phyloP scores from a whole-genome alignment of 1,140 invertebrate genomes.

The Metaphire vulgaris region DNA sequence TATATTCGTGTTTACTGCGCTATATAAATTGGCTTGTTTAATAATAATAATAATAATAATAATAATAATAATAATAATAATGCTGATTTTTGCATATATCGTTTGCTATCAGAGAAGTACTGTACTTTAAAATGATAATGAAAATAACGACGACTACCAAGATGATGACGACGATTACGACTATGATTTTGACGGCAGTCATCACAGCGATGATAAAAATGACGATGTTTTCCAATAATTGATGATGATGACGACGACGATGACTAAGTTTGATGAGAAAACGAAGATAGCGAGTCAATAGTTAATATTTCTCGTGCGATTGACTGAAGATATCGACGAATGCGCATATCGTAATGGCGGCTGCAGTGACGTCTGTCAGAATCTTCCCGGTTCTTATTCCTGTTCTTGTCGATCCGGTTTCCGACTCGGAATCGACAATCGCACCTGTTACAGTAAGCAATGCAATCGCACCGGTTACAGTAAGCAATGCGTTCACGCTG shows the following conservation, averaged over 20 bases:
- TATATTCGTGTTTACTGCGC: too few species aligned
- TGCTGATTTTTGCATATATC: not conserved
- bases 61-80: not conserved
- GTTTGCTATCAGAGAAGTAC: too few species aligned
- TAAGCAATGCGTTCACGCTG: too few species aligned
- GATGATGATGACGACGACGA: not conserved
- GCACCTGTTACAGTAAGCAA: constrained; percentile 10
- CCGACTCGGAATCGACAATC: not conserved
- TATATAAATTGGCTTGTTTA: too few species aligned
- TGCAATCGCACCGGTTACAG: too few species aligned
- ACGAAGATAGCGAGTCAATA: too few species aligned
- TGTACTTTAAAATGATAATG: not conserved
- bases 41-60: not conserved
- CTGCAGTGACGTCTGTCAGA: constrained; percentile 9
- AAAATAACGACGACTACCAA: not conserved
- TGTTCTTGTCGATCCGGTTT: constrained; percentile 6
- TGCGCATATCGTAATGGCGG: not conserved
- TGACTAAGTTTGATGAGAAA: too few species aligned
- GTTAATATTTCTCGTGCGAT: too few species aligned
- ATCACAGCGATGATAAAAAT: too few species aligned
- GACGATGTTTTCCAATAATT: too few species aligned
- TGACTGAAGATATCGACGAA: constrained; percentile 6
- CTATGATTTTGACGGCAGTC: too few species aligned
- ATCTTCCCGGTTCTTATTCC: constrained; percentile 9
- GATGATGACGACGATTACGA: not conserved